These are phyloP conservation scores for Drosophila neoperkinsi DNA, from an alignment of 2,888 invertebrate species.

Conservation along the genomic window DNA sequence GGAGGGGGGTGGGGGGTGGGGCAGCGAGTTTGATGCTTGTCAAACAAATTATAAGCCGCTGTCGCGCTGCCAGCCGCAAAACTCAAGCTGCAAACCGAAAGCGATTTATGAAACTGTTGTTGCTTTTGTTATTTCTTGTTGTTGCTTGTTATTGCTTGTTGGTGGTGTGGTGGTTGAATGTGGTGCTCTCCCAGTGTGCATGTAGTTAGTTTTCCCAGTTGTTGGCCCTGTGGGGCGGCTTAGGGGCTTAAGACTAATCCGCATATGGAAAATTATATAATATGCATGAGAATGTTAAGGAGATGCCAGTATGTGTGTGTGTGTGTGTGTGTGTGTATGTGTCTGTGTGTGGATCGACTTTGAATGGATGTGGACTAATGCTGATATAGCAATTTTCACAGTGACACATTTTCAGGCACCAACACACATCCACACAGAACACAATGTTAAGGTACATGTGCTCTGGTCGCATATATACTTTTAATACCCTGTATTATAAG, in stretches of 20 bases:
- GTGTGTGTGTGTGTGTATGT: not conserved
- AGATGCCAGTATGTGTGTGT: conserved; percentile 5
- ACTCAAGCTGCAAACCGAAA: conserved; percentile 66
- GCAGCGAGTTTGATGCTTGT: conserved; percentile 66
- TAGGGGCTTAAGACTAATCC: conserved; percentile 66
- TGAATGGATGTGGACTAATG: conserved; percentile 33
- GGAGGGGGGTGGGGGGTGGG: not conserved
- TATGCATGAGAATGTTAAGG: conserved; percentile 49
- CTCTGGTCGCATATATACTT: not conserved
- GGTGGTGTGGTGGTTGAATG: conserved; percentile 5
- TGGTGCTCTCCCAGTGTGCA: conserved; percentile 6
- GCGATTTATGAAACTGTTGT: conserved; percentile 64
- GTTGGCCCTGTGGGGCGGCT: conserved; percentile 54
- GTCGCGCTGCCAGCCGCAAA: conserved; percentile 51
- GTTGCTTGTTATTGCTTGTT: conserved; percentile 19
- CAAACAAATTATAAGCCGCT: conserved; percentile 76
- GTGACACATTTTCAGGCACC: conserved; percentile 61
- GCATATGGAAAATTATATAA: conserved; percentile 80
- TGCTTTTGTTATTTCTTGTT: conserved; percentile 16
- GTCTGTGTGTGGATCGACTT: conserved; percentile 36
- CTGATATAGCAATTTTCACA: conserved; percentile 67
- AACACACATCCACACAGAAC: conserved; percentile 1
- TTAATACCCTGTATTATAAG: not conserved
- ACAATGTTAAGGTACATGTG: conserved; percentile 4
- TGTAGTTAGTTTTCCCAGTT: conserved; percentile 45